phyloP scores from a whole-genome alignment of 1,140 invertebrate species.

The Glossosoma conforme region DNA sequence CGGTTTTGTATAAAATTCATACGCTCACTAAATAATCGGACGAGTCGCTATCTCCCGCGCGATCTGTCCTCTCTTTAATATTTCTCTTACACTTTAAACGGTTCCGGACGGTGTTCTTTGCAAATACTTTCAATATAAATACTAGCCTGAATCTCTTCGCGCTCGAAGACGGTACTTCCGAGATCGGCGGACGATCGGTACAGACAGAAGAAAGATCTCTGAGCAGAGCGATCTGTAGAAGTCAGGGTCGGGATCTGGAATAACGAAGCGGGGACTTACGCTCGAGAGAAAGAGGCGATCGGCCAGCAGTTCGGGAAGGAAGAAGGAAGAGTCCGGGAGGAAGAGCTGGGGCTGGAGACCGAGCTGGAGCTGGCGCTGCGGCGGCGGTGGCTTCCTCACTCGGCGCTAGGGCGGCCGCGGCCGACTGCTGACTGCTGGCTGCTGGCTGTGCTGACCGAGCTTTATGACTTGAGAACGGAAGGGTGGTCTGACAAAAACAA shows the following conservation, averaged over 20 bases:
- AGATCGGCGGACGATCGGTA: slow-evolving; percentile 6
- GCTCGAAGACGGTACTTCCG: background rate
- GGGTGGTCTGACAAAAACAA: background rate
- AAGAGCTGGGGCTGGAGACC: background rate
- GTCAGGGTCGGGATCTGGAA: background rate
- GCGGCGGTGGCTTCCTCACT: background rate
- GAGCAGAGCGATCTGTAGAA: slow-evolving; percentile 1
- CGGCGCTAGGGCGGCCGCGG: background rate
- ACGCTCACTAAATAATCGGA: background rate
- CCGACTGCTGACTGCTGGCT: background rate
- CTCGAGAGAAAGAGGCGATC: background rate
- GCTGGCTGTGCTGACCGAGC: background rate
- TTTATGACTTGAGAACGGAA: background rate
- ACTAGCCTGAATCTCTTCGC: too few species aligned
- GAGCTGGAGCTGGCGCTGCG: background rate
- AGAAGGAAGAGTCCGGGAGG: too few species aligned
- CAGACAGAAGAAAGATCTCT: too few species aligned
- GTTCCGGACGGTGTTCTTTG: slow-evolving; percentile 27
- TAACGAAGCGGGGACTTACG: background rate
- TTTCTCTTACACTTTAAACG: slow-evolving; percentile 17
- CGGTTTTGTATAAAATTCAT: slow-evolving; percentile 13
- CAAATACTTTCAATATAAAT: too few species aligned
- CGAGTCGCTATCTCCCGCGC: background rate
- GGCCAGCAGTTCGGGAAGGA: slow-evolving; percentile 1
- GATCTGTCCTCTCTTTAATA: slow-evolving; percentile 1